phyloP scores from a whole-genome alignment of 2,888 invertebrate species.

The Neoitamus cyanurus region DNA sequence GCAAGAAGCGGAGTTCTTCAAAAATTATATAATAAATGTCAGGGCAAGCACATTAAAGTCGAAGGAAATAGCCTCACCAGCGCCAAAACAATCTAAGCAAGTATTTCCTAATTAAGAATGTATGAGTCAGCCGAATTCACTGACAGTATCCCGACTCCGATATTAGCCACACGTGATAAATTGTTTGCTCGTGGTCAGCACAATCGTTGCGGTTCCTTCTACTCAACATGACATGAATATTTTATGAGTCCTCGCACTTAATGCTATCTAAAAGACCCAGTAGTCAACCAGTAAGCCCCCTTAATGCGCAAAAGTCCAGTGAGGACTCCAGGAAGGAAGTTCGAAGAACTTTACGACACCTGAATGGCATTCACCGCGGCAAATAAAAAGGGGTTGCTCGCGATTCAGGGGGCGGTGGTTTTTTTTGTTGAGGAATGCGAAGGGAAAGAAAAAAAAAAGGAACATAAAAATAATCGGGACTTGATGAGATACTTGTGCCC shows the following conservation, averaged over 20 bases:
- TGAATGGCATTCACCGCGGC: background rate
- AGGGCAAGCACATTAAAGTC: background rate
- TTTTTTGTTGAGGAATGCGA: background rate
- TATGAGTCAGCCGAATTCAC: conserved; percentile 2
- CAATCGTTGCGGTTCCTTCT: background rate
- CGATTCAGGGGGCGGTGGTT: background rate
- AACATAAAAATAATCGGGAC: background rate
- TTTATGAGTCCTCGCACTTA: conserved; percentile 11
- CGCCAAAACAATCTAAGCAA: conserved; percentile 1
- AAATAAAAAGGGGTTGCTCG: background rate
- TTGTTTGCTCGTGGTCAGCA: conserved; percentile 19
- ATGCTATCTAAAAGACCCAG: background rate
- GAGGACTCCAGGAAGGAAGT: background rate
- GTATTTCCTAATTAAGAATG: background rate
- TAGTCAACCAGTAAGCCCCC: background rate
- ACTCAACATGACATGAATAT: conserved; percentile 22
- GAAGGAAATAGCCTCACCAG: background rate
- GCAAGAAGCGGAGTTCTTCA: background rate
- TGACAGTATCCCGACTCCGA: background rate
- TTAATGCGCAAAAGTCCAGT: background rate
- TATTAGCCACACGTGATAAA: conserved; percentile 14
- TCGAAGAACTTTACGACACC: conserved; percentile 2
- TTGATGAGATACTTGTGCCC: conserved; percentile 8
- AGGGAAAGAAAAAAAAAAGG: background rate
- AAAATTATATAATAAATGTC: background rate